phyloP scores from a whole-genome alignment of 1,140 invertebrate genomes.

The Zaprionus inermis region DNA sequence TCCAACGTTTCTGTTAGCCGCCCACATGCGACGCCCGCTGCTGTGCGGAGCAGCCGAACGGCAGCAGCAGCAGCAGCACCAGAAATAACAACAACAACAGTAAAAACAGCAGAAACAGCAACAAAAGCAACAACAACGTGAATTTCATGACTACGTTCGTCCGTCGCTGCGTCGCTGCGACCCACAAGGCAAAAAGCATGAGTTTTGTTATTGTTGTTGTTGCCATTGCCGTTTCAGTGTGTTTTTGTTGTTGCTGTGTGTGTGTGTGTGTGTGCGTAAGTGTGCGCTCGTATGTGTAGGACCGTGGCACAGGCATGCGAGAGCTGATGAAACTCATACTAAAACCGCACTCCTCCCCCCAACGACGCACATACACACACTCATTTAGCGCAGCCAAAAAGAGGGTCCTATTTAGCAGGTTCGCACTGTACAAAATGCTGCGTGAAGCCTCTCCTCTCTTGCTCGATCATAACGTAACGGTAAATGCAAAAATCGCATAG shows the following conservation, averaged over 20 bases:
- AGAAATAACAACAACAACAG: conserved; percentile 29
- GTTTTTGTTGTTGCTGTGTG: conserved; percentile 38
- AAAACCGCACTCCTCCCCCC: conserved; percentile 16
- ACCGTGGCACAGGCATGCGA: conserved; percentile 17
- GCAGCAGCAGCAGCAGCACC: conserved; percentile 33
- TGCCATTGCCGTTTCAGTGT: conserved; percentile 48
- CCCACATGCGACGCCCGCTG: conserved; percentile 61
- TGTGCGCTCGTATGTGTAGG: conserved; percentile 16
- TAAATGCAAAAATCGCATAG: too few species aligned
- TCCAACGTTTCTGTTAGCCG: conserved; percentile 63
- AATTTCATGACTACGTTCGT: conserved; percentile 57
- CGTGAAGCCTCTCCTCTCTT: not conserved
- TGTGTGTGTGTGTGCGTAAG: conserved; percentile 18
- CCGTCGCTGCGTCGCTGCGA: conserved; percentile 38
- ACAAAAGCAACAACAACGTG: conserved; percentile 40
- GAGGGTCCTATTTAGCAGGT: conserved; percentile 17
- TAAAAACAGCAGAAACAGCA: conserved; percentile 17
- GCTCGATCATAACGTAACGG: not conserved
- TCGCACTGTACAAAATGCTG: not conserved
- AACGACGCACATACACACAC: not conserved
- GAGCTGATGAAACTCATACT: conserved; percentile 42
- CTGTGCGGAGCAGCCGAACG: conserved; percentile 43
- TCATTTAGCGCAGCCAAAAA: not conserved
- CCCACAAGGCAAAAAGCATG: conserved; percentile 65
- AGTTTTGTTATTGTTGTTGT: conserved; percentile 56